Percentiles rank a stretch among this genome's conserved stretches.
phyloP scores from a whole-genome alignment of 2,113 vertebrate genomes.

The Perognathus longimembris region DNA sequence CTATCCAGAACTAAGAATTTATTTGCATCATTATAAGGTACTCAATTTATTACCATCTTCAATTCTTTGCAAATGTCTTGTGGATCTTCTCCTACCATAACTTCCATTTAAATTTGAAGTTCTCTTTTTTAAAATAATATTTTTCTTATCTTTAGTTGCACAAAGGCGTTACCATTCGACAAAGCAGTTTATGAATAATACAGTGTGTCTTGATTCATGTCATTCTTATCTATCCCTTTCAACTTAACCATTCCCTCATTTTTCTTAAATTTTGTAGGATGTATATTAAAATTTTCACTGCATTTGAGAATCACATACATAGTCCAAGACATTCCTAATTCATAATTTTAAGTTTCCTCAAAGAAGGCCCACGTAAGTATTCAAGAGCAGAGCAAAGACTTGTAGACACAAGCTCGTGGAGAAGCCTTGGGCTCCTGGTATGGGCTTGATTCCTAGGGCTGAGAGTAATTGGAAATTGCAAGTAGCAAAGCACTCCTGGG shows the following conservation, averaged over 20 bases:
- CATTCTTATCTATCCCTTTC: no score
- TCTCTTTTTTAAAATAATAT: background rate
- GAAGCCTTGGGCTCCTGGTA: background rate
- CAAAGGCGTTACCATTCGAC: no score
- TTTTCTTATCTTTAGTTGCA: no score
- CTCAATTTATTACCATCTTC: constrained; percentile 52
- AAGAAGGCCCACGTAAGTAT: constrained; percentile 2
- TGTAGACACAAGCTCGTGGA: background rate
- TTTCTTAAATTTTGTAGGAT: no score
- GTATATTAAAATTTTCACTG: no score
- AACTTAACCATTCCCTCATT: no score
- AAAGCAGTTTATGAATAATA: no score
- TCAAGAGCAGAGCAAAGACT: constrained; percentile 30
- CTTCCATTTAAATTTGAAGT: constrained; percentile 64
- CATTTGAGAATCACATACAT: background rate
- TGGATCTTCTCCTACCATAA: constrained; percentile 42
- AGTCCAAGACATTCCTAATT: constrained; percentile 46
- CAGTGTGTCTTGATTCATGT: no score
- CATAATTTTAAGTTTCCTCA: constrained; percentile 34
- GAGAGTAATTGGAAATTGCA: background rate
- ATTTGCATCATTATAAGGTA: constrained; percentile 53
- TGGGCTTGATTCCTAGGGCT: background rate
- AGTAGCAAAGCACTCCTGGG: background rate
- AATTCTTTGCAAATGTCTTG: constrained; percentile 41
- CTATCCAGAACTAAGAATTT: constrained; percentile 53